Percentiles rank a stretch among this genome's conserved stretches.
phyloP scores from a whole-genome alignment of 2,113 vertebrate species.

The Passer domesticus region DNA sequence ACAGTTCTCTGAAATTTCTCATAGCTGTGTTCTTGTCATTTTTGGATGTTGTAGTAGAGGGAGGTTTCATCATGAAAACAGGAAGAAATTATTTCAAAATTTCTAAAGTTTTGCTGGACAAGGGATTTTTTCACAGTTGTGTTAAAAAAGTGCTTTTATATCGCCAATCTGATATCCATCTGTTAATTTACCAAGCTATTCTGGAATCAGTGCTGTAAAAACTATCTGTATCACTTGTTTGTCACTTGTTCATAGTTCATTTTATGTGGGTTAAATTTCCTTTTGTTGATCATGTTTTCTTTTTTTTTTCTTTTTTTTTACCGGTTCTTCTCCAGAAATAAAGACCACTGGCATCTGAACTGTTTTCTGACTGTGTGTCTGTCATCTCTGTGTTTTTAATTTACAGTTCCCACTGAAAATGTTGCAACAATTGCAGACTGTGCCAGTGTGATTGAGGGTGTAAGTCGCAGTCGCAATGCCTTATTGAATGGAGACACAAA shows the following conservation, averaged over 20 bases:
- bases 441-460: conserved; percentile 95
- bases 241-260: background rate
- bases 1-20: background rate
- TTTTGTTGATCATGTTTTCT: background rate
- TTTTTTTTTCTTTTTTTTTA: background rate
- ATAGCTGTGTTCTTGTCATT: background rate
- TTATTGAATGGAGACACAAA: conserved; percentile 95
- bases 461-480: conserved; percentile 94
- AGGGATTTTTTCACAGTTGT: background rate
- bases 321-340: background rate
- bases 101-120: background rate
- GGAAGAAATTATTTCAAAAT: background rate
- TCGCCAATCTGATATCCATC: background rate
- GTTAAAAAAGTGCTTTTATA: background rate
- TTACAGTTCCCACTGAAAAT: conserved; percentile 89
- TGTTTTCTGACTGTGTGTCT: background rate
- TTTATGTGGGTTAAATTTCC: background rate
- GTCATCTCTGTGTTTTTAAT: conserved; percentile 47
- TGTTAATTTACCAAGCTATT: background rate
- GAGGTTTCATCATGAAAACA: background rate
- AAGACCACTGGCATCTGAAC: background rate
- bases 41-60: background rate
- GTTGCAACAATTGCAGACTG: conserved; percentile 89
- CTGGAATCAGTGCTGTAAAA: background rate
- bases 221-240: background rate